These are phyloP conservation scores for Pyrrhia umbra DNA, from an alignment of 2,888 invertebrate genomes.

Conservation along the genomic window DNA sequence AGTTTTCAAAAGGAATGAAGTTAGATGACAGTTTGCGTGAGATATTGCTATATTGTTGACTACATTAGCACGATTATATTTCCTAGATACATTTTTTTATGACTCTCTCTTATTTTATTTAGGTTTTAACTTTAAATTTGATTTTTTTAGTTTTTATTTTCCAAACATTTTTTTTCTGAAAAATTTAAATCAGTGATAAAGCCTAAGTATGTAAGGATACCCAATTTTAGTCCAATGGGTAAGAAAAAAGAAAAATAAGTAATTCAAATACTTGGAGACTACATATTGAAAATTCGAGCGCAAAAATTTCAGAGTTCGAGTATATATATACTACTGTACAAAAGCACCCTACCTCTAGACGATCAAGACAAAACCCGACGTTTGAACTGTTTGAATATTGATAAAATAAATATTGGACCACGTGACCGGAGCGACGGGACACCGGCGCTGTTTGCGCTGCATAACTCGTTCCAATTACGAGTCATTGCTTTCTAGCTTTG, in stretches of 20 bases:
- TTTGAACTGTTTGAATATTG: slow-evolving; percentile 83
- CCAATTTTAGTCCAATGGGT: too few species aligned
- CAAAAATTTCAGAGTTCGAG: not conserved
- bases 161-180: too few species aligned
- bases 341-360: slow-evolving; percentile 40
- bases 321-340: slow-evolving; percentile 10
- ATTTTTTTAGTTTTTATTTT: too few species aligned
- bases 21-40: not conserved
- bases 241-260: not conserved
- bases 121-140: too few species aligned
- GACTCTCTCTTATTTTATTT: too few species aligned
- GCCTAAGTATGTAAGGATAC: too few species aligned
- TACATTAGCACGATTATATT: too few species aligned
- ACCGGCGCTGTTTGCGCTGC: slow-evolving; percentile 49
- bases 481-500: slow-evolving; percentile 59
- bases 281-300: not conserved
- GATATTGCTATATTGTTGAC: too few species aligned
- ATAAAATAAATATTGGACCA: slow-evolving; percentile 85
- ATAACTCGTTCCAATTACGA: slow-evolving; percentile 60
- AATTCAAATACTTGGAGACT: not conserved
- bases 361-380: slow-evolving; percentile 67
- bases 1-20: not conserved
- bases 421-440: slow-evolving; percentile 72
- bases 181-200: too few species aligned
- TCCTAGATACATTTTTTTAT: too few species aligned